A percentile compares a stretch with the other conserved stretches of the same genome.
phyloP scores from a whole-genome alignment of 2,888 invertebrate species.

The Rhimphoctona megacephalus region DNA sequence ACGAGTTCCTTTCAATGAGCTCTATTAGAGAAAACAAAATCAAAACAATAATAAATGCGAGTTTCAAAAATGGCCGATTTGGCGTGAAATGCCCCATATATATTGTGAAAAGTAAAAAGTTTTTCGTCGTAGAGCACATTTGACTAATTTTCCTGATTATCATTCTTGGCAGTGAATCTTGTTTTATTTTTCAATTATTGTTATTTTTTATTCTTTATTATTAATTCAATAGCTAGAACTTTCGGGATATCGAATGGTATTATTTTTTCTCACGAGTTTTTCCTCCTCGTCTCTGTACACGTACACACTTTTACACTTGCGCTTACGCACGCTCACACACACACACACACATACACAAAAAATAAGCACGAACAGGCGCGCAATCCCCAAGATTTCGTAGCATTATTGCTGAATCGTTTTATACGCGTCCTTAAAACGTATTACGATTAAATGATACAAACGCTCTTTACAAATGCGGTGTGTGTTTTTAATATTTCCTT shows the following conservation, averaged over 20 bases:
- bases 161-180: constrained; percentile 65
- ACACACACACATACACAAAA: constrained; percentile 14
- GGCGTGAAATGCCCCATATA: no score
- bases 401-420: constrained; percentile 60
- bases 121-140: constrained; percentile 41
- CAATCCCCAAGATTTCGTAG: constrained; percentile 44
- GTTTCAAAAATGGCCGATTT: no score
- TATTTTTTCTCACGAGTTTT: constrained; percentile 33
- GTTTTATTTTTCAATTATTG: background rate
- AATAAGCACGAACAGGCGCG: constrained; percentile 44
- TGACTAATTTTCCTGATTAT: constrained; percentile 58
- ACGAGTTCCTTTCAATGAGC: no score
- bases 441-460: background rate
- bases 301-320: constrained; percentile 14
- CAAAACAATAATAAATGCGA: no score
- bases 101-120: constrained; percentile 51
- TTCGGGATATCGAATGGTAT: constrained; percentile 44
- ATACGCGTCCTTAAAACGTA: background rate
- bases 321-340: background rate
- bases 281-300: constrained; percentile 1
- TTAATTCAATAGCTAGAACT: constrained; percentile 54
- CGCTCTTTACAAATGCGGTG: background rate
- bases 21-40: no score
- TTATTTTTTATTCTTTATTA: background rate
- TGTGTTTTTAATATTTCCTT: background rate